A percentile compares a stretch with the other conserved stretches of the same genome.
Conservation (phyloP, 2,113 vertebrate genomes). For the Paratilapia polleni region DNA sequence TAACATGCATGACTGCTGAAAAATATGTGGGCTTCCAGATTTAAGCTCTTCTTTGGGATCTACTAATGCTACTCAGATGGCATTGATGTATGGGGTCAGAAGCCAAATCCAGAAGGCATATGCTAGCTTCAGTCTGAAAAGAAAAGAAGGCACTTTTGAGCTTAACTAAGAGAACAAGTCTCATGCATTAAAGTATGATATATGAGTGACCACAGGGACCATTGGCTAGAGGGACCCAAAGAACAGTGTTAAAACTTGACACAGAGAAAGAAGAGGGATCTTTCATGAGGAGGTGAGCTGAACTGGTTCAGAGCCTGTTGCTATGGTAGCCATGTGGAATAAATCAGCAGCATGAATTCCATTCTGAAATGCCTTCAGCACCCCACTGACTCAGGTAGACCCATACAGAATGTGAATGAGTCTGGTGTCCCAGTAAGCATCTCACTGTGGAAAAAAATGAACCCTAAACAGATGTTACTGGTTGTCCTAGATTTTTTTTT, state of each 20-base stretch:
- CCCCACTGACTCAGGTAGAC: constrained; percentile 64
- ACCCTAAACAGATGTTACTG: neutral
- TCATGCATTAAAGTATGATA: constrained; percentile 5
- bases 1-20: neutral
- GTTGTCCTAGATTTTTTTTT: neutral
- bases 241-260: constrained; percentile 39
- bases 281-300: constrained; percentile 60
- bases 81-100: constrained; percentile 2
- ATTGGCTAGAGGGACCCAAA: constrained; percentile 7
- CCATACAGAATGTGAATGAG: constrained; percentile 66
- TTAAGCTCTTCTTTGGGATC: neutral
- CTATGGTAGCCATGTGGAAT: constrained; percentile 79
- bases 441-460: neutral
- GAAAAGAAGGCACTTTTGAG: neutral
- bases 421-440: neutral
- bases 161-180: neutral
- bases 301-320: constrained; percentile 73
- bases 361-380: constrained; percentile 67
- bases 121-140: neutral
- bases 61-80: neutral
- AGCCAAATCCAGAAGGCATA: constrained; percentile 9
- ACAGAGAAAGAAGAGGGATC: constrained; percentile 27
- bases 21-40: neutral
- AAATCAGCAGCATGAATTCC: constrained; percentile 68
- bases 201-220: neutral